These are phyloP conservation scores for Choristoneura rosaceana DNA, from an alignment of 2,888 invertebrate genomes.

Conservation along the genomic window DNA sequence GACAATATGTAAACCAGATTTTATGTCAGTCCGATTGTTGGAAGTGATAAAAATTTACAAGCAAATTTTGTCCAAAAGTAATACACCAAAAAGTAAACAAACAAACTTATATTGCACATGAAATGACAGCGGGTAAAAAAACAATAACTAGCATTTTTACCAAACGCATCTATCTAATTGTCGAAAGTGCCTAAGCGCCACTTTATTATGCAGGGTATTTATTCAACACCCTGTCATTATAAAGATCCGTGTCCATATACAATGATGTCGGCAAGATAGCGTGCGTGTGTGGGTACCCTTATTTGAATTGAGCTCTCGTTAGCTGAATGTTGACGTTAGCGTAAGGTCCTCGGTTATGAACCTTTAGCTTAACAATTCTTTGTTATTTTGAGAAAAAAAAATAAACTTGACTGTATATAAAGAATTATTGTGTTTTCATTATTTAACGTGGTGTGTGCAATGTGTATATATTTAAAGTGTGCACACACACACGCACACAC, in stretches of 20 bases:
- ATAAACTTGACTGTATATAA: conserved; percentile 81
- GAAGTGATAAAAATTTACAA: too few relatives aligned
- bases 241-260: conserved; percentile 6
- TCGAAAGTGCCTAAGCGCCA: neutral
- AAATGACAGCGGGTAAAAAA: too few relatives aligned
- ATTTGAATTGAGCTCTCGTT: conserved; percentile 1
- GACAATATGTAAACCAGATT: too few relatives aligned
- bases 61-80: too few relatives aligned
- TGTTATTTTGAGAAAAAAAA: conserved; percentile 80
- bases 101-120: too few relatives aligned
- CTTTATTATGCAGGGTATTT: neutral
- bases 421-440: conserved; percentile 39
- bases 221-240: neutral
- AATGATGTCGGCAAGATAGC: neutral
- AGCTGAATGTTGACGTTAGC: conserved; percentile 46
- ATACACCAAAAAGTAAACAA: too few relatives aligned
- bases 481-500: too few relatives aligned
- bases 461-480: too few relatives aligned
- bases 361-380: conserved; percentile 78
- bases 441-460: neutral
- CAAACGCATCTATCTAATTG: neutral
- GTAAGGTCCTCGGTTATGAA: conserved; percentile 75
- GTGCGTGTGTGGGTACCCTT: neutral
- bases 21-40: too few relatives aligned
- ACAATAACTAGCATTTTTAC: neutral